These are phyloP conservation scores for Scaptomyza reducta DNA, from an alignment of 2,888 invertebrate genomes.

Conservation along the genomic window DNA sequence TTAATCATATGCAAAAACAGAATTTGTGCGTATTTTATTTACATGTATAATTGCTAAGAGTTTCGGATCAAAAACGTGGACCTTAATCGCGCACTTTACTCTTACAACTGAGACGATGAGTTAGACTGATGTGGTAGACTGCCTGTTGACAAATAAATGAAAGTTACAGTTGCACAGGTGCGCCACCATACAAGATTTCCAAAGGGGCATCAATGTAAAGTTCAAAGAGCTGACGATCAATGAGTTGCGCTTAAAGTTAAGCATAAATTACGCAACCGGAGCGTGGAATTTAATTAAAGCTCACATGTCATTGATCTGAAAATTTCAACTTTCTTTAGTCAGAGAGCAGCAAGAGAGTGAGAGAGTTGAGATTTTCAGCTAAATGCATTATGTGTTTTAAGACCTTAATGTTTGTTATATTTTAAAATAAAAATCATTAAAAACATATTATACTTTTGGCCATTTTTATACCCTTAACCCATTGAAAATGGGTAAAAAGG, in stretches of 20 bases:
- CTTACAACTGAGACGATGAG: conserved; percentile 45
- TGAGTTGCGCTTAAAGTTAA: conserved; percentile 30
- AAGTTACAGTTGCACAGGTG: conserved; percentile 51
- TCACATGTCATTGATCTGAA: conserved; percentile 16
- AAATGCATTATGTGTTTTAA: background rate
- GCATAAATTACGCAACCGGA: conserved; percentile 38
- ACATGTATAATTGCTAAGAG: conserved; percentile 43
- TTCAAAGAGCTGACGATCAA: conserved; percentile 36
- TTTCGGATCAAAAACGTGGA: conserved; percentile 31
- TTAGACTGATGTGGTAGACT: conserved; percentile 24
- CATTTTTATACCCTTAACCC: no score
- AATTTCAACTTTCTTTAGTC: background rate
- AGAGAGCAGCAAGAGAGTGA: background rate
- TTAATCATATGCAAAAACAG: conserved; percentile 55
- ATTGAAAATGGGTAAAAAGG: no score
- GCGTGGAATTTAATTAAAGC: conserved; percentile 11
- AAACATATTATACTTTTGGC: no score
- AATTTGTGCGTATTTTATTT: conserved; percentile 43
- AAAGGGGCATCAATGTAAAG: conserved; percentile 41
- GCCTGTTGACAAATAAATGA: conserved; percentile 38
- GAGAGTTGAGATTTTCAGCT: background rate
- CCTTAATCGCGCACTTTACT: conserved; percentile 35
- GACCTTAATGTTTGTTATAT: background rate
- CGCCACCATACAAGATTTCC: conserved; percentile 30
- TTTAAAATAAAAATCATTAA: no score